Evolutionary conservation across 2,113 vertebrate genomes (phyloP), one percentile per base, ranked within the genome.

Genomic region (Erythrocercus mccallii): DNA sequence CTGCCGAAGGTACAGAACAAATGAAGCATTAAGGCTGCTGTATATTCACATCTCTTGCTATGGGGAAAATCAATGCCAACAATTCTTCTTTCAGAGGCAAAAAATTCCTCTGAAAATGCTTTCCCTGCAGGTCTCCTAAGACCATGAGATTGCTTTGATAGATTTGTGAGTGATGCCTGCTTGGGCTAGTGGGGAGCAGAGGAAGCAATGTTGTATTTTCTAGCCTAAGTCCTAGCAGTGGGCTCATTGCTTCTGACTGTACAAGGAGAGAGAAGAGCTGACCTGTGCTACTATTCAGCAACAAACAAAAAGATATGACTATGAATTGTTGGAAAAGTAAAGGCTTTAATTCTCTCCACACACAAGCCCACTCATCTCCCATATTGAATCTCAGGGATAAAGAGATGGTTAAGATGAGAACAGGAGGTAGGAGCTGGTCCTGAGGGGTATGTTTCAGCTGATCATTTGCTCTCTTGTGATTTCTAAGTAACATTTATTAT

Each of bases 401-500:
- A 72, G 15, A 37, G 23, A 58, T 30, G 14, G 33, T 21, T n/a
- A 33, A 27, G 21, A 14, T 5, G 19, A 51, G 28, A 24, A 35
- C 11, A 66, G 33, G 42, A 76, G n/a, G 14, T 5, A 48, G 65
- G 54, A 88, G 7, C 9, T 50, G 42, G 77, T 62, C 2, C 7
- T 65, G 27, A 66, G 7, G 48, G 30, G 11, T 8, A 3, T 53
- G 8, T 50, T 88, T 81, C 69, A 83, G 33, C 19, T 86, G 38
- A 81, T 70, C 9, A 3, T 64, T 76, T 79, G 14, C 20, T 87
- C 24, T 79, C 47, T 22, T 66, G 51, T 62, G 56, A 92, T 47
- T 77, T 92, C 38, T 38, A 80, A 76, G n/a, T 25, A 93, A 69
- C 69, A 51, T 74, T 95, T 80, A 33, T 95, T 80, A 33, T 57